Conservation (phyloP, 2,113 vertebrate genomes). For the Pimephales promelas region DNA sequence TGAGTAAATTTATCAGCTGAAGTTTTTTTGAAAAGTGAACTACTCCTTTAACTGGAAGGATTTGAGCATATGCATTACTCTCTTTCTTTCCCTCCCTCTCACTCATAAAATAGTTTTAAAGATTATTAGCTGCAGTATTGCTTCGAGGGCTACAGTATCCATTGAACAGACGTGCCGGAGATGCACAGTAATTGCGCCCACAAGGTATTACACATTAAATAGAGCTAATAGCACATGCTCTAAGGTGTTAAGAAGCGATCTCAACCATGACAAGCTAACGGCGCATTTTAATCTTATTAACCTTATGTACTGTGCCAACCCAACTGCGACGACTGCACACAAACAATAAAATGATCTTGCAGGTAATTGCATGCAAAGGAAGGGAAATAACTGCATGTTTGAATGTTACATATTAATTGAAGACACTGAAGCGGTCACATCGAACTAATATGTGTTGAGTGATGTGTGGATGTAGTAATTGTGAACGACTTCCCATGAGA, state of each 20-base stretch:
- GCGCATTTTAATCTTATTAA: slow-evolving; percentile 47
- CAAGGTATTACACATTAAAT: slow-evolving; percentile 48
- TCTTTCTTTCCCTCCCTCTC: slow-evolving; percentile 7
- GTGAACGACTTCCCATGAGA: neutral
- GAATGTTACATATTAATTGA: slow-evolving; percentile 19
- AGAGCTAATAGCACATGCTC: slow-evolving; percentile 43
- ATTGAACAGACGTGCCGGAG: slow-evolving; percentile 34
- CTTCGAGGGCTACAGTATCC: slow-evolving; percentile 38
- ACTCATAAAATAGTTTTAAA: slow-evolving; percentile 46
- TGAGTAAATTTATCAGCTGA: too few relatives aligned
- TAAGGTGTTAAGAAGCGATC: slow-evolving; percentile 33
- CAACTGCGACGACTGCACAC: neutral
- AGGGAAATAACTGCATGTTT: slow-evolving; percentile 34
- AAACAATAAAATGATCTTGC: slow-evolving; percentile 41
- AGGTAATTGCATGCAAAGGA: slow-evolving; percentile 24
- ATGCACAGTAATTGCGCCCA: slow-evolving; percentile 47
- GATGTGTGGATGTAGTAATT: slow-evolving; percentile 18
- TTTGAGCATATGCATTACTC: neutral
- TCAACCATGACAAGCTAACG: slow-evolving; percentile 38
- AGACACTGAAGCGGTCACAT: neutral
- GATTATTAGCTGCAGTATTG: slow-evolving; percentile 51
- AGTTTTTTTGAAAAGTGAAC: too few relatives aligned
- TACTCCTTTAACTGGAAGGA: neutral
- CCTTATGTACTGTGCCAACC: slow-evolving; percentile 46
- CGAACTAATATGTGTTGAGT: slow-evolving; percentile 6